Evolutionary conservation across 2,113 vertebrate species (phyloP), one percentile per base, ranked within the genome.

Genomic region (Rutilus rutilus): DNA sequence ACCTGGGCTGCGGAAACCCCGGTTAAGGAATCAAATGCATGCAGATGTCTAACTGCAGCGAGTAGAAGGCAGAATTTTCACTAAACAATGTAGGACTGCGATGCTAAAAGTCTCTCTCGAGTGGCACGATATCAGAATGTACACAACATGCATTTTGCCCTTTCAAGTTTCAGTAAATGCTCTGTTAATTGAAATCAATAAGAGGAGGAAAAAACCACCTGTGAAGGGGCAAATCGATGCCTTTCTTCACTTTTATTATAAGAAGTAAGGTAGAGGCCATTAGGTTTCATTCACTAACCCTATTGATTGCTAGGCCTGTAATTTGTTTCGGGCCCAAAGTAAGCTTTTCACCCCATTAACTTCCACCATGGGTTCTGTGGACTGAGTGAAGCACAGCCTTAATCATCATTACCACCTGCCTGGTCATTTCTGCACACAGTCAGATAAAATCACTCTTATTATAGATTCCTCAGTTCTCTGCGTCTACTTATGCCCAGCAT

Each of bases 321-420:
- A 94, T 92, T 93, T 92, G 91, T 92, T 90, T 92, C 91, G 91
- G 88, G 93, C 90, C 92, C 87, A 92, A 90, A 92, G 92, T 89
- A 89, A 91, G 91, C 91, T 93, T 90, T 90, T 93, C 93, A 92
- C 88, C 89, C 90, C 93, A 94, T 94, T 94, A 94, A 86, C 50
- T 89, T 83, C 76, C n/a, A 88, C 84, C 87, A 87, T 84, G 88
- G 87, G 90, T 85, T 86, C 84, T 88, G 87, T 89, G 90, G 90
- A 87, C 89, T 79, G 80, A 87, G 59, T 60, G 76, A 50, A 86
- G 80, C 83, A 64, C 75, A 33, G 91, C 88, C 86, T 93, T 90
- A 87, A 92, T 94, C 93, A 93, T 93, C 93, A 94, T 92, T 93
- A 95, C 92, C 90, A 91, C 92, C 92, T 92, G 89, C 85, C 87